A percentile compares a stretch with the other conserved stretches of the same genome.
These are phyloP conservation scores for Montipora cactus DNA, from an alignment of 64 coral and sea anemone species.

Conservation along the genomic window DNA sequence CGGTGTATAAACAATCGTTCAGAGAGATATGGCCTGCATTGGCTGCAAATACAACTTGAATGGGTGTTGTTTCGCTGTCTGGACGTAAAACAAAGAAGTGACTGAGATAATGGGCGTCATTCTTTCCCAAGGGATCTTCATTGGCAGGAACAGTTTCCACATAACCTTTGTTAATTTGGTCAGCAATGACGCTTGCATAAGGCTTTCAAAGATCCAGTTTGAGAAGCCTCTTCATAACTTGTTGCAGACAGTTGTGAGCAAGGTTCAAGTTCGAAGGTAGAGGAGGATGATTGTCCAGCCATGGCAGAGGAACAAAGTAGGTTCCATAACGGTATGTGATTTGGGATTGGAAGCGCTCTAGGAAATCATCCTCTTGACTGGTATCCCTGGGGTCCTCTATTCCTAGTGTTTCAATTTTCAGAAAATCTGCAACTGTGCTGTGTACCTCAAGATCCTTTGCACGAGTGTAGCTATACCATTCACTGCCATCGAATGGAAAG, in stretches of 20 bases:
- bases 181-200: conserved; percentile 35
- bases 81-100: conserved; percentile 42
- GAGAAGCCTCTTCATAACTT: conserved; percentile 34
- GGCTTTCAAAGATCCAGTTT: conserved; percentile 43
- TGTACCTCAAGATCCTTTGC: conserved; percentile 39
- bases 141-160: conserved; percentile 13
- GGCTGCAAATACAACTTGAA: conserved; percentile 62
- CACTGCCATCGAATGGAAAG: not conserved
- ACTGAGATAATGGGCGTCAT: conserved; percentile 43
- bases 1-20: conserved; percentile 35
- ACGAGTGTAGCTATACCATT: conserved; percentile 18
- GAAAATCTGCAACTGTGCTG: conserved; percentile 41
- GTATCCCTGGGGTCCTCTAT: conserved; percentile 46
- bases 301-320: conserved; percentile 53
- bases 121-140: conserved; percentile 9
- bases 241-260: conserved; percentile 33
- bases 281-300: conserved; percentile 56
- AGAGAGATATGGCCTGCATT: conserved; percentile 62
- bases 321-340: conserved; percentile 56
- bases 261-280: conserved; percentile 43
- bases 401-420: conserved; percentile 55
- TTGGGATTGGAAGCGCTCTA: conserved; percentile 46
- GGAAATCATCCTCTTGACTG: conserved; percentile 41
- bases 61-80: not conserved
- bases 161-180: conserved; percentile 27